phyloP scores from a whole-genome alignment of 1,140 invertebrate species.

The Listronotus oregonensis region DNA sequence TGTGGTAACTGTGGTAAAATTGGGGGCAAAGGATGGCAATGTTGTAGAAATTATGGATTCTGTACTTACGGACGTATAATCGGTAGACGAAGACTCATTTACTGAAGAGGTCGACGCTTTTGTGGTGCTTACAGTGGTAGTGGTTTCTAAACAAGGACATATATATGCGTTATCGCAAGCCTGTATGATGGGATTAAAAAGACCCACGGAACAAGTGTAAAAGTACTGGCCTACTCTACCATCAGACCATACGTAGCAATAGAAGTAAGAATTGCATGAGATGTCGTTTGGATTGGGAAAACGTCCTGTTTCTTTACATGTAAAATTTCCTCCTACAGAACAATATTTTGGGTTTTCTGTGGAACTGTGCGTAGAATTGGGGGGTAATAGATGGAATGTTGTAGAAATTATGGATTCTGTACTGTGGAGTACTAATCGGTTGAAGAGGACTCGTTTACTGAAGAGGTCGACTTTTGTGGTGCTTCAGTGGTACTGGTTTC shows the following conservation, averaged over 20 bases:
- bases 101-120: too few species aligned
- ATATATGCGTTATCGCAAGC: not conserved
- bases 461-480: not conserved
- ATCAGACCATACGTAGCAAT: not conserved
- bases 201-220: slow-evolving; percentile 1
- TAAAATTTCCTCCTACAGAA: slow-evolving; percentile 2
- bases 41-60: too few species aligned
- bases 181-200: not conserved
- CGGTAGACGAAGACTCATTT: too few species aligned
- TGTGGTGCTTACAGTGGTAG: not conserved
- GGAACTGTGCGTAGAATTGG: too few species aligned
- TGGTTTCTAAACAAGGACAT: slow-evolving; percentile 3
- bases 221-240: not conserved
- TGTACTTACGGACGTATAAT: too few species aligned
- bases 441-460: too few species aligned
- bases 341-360: not conserved
- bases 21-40: too few species aligned
- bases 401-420: too few species aligned
- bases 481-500: not conserved
- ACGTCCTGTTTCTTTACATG: not conserved
- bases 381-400: too few species aligned
- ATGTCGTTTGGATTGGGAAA: not conserved
- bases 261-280: slow-evolving; percentile 5
- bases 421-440: too few species aligned
- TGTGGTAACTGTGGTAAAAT: too few species aligned